These are phyloP conservation scores for Poeciliopsis turneri DNA, from an alignment of 2,797 vertebrate genomes.

Conservation along the genomic window DNA sequence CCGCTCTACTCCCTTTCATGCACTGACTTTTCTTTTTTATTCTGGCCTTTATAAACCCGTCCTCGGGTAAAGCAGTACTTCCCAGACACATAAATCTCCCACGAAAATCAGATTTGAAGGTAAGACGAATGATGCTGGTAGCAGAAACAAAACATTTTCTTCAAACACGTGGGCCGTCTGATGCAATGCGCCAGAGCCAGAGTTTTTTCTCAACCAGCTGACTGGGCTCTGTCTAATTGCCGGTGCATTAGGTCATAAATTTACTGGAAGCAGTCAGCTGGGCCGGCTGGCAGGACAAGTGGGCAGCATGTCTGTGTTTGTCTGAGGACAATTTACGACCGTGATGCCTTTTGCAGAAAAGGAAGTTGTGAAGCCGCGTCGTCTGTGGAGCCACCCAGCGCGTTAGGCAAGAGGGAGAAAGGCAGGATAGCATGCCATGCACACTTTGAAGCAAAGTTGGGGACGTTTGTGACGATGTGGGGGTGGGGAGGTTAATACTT, in stretches of 20 bases:
- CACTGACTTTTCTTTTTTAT: background rate
- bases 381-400: constrained; percentile 16
- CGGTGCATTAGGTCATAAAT: constrained; percentile 45
- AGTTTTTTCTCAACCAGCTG: constrained; percentile 25
- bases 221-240: constrained; percentile 46
- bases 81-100: background rate
- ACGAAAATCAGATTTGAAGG: constrained; percentile 8
- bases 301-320: constrained; percentile 33
- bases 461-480: too few species aligned
- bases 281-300: constrained; percentile 9
- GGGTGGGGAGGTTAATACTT: background rate
- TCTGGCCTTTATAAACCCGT: background rate
- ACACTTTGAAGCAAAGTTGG: background rate
- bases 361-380: constrained; percentile 30
- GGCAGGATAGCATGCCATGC: background rate
- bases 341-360: constrained; percentile 42
- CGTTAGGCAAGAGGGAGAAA: constrained; percentile 44
- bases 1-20: background rate
- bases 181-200: constrained; percentile 14
- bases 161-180: constrained; percentile 7
- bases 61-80: background rate
- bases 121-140: background rate
- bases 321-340: constrained; percentile 39
- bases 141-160: constrained; percentile 16
- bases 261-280: constrained; percentile 57